These are phyloP conservation scores for Botia almorhae DNA, from an alignment of 2,797 vertebrate species.

Conservation along the genomic window DNA sequence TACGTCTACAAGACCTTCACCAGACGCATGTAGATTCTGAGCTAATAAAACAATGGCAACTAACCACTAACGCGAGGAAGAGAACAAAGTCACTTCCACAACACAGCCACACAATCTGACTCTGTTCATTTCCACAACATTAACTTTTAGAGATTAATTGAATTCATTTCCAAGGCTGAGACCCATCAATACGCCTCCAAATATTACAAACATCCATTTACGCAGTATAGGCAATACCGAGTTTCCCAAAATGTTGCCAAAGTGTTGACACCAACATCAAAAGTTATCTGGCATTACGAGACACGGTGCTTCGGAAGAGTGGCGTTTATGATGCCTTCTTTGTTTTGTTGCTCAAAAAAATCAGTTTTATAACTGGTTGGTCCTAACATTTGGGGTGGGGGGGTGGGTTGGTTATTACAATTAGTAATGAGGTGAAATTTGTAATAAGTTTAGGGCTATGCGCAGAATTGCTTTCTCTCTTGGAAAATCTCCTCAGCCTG, in stretches of 20 bases:
- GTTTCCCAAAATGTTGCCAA: constrained; percentile 21
- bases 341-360: constrained; percentile 33
- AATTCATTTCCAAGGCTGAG: constrained; percentile 22
- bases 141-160: constrained; percentile 25
- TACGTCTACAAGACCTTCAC: not conserved
- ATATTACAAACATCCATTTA: constrained; percentile 16
- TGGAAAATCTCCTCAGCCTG: constrained; percentile 68
- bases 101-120: not conserved
- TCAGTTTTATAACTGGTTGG: constrained; percentile 33
- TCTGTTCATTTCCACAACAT: constrained; percentile 39
- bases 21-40: not conserved
- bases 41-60: not conserved
- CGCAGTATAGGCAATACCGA: not conserved
- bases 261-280: constrained; percentile 6
- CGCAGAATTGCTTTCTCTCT: constrained; percentile 78
- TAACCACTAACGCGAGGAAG: not conserved
- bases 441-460: constrained; percentile 66
- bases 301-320: constrained; percentile 4
- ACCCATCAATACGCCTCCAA: constrained; percentile 26
- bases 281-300: constrained; percentile 20
- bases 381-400: constrained; percentile 35
- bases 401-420: constrained; percentile 40
- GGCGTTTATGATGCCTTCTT: constrained; percentile 1
- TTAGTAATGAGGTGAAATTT: constrained; percentile 68
- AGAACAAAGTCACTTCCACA: not conserved